A percentile compares a stretch with the other conserved stretches of the same genome.
These are phyloP conservation scores for Cyphomyrus discorhynchus DNA, from an alignment of 2,113 vertebrate species.

Conservation along the genomic window DNA sequence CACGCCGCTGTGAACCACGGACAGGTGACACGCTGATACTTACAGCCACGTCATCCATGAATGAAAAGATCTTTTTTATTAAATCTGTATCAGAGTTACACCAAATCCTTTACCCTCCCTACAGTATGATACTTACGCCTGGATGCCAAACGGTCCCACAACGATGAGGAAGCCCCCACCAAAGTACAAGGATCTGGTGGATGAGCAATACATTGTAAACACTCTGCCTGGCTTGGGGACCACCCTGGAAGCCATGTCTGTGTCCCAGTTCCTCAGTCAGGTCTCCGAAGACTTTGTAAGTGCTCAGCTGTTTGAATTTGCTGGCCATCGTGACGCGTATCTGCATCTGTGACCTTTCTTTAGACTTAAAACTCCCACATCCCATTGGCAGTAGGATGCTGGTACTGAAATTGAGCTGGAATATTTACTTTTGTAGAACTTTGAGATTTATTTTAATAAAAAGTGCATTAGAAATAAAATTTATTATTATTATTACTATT, in stretches of 20 bases:
- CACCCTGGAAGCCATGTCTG: background rate
- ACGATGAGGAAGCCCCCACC: constrained; percentile 18
- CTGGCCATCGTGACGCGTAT: too few species aligned
- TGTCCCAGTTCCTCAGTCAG: background rate
- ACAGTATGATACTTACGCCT: constrained; percentile 17
- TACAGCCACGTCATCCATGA: background rate
- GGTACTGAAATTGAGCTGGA: too few species aligned
- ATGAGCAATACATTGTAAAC: background rate
- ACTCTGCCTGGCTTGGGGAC: background rate
- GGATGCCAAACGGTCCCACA: constrained; percentile 21
- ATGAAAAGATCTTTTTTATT: background rate
- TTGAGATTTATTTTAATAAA: too few species aligned
- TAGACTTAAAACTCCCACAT: too few species aligned
- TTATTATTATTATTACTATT: too few species aligned
- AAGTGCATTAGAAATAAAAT: too few species aligned
- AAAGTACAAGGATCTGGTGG: background rate
- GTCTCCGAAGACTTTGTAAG: constrained; percentile 3
- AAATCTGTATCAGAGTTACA: background rate
- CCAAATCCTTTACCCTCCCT: background rate
- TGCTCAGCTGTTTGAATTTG: background rate
- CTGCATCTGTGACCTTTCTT: too few species aligned
- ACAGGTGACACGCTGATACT: background rate
- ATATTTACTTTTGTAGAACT: too few species aligned
- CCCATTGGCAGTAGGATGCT: too few species aligned
- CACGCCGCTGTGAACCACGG: constrained; percentile 18